Evolutionary conservation across 2,797 vertebrate species (phyloP).

Genomic region (Urosaurus nigricauda): DNA sequence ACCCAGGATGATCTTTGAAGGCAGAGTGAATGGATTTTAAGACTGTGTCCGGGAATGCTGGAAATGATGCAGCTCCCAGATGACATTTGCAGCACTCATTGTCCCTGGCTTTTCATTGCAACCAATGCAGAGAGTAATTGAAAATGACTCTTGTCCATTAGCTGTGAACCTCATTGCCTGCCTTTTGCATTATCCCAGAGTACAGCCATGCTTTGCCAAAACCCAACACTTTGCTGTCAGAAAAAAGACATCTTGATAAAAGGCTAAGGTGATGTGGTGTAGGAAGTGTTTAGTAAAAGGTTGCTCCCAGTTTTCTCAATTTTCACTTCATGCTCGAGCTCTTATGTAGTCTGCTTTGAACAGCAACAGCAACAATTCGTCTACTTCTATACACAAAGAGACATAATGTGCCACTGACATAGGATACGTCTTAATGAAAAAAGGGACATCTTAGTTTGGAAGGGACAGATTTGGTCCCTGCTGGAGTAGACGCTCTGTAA

Average conservation of each 20-base stretch:
- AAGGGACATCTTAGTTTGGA: not conserved
- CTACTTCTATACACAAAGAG: constrained; percentile 25
- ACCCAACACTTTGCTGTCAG: not conserved
- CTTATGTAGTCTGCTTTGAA: constrained; percentile 47
- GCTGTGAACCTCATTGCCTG: constrained; percentile 30
- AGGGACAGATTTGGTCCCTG: not conserved
- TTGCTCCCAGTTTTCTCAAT: constrained; percentile 68
- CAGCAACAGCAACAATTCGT: not conserved
- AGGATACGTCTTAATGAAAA: not conserved
- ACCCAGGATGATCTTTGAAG: constrained; percentile 37
- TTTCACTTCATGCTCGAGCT: constrained; percentile 45
- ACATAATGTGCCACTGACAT: not conserved
- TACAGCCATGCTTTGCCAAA: constrained; percentile 39
- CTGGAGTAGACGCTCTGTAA: not conserved
- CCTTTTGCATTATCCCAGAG: constrained; percentile 59
- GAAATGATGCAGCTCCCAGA: not conserved
- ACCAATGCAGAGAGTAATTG: constrained; percentile 62
- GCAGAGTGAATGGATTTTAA: constrained; percentile 24
- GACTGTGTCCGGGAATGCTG: not conserved
- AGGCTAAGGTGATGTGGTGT: constrained; percentile 51
- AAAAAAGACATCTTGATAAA: constrained; percentile 57
- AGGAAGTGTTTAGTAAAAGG: constrained; percentile 63
- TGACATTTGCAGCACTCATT: constrained; percentile 44
- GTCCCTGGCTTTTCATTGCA: constrained; percentile 43
- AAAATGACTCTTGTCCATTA: constrained; percentile 48